Evolutionary conservation across 2,113 vertebrate genomes (phyloP), one percentile per base, ranked within the genome.

Genomic region (Callaeas wilsoni): DNA sequence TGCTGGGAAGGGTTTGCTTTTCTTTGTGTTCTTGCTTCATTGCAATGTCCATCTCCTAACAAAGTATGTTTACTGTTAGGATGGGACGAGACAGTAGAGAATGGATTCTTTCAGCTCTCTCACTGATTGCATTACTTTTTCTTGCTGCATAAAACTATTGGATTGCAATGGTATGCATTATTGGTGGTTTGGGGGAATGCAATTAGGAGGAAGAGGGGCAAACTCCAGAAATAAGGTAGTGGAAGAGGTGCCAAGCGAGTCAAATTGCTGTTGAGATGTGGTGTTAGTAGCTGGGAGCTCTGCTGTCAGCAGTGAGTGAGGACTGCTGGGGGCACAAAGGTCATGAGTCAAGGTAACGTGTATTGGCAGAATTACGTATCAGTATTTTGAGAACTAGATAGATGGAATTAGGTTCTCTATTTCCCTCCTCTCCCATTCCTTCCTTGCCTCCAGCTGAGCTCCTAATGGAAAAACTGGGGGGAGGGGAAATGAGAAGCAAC

Each of bases 391-490:
- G 50, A 92, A 68, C 41, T 33, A 70, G 55, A 42, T 67, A 80
- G 42, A 52, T 67, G 64, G 63, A 90, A 76, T 84, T 88, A 83
- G 29, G 64, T 77, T 79, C n/a, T 79, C 32, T 57, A 16, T 87
- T 94, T 78, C 29, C 29, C 44, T 64, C 16, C n/a, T 79, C 7
- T 76, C 52, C 29, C 12, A 15, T 37, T 71, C 65, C 78, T 81
- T 94, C 84, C 63, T 87, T 93, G 83, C 68, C 71, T 90, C 91
- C 89, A 90, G 76, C 89, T 92, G 89, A 89, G 88, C 55, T 90
- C 52, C 39, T 90, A 81, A 92, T 74, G 55, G 83, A 86, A 95
- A 67, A 47, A 26, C 47, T 92, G 57, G 17, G 55, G 64, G 79
- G 37, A 90, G 30, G 71, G 55, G 80, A 83, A 80, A 84, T 39